These are phyloP conservation scores for Nematostella vectensis DNA, from an alignment of 92 coral and sea anemone genomes.

Conservation along the genomic window DNA sequence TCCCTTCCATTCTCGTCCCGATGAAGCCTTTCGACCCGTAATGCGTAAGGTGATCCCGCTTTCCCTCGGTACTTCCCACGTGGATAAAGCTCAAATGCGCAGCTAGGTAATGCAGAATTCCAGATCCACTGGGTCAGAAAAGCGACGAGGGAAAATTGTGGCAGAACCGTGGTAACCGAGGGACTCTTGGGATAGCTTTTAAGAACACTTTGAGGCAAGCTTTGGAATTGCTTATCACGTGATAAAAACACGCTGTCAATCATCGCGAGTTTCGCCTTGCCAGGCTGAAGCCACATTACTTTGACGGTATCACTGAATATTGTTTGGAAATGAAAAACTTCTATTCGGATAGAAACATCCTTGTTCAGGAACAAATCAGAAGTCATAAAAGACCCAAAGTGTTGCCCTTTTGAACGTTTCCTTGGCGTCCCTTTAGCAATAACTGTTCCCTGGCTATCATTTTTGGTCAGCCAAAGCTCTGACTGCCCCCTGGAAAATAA, in stretches of 20 bases:
- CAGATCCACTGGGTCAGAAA: constrained; percentile 48
- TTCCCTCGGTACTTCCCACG: neutral
- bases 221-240: constrained; percentile 1
- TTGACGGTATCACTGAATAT: constrained; percentile 37
- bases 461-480: constrained; percentile 61
- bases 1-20: constrained; percentile 9
- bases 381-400: constrained; percentile 22
- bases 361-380: constrained; percentile 32
- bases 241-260: constrained; percentile 37
- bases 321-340: constrained; percentile 55
- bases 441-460: constrained; percentile 12
- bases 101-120: constrained; percentile 32
- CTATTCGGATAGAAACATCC: constrained; percentile 31
- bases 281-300: constrained; percentile 64
- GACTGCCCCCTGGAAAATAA: constrained; percentile 57
- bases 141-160: constrained; percentile 40
- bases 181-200: neutral
- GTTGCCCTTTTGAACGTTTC: neutral
- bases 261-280: constrained; percentile 25
- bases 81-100: constrained; percentile 4
- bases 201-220: neutral
- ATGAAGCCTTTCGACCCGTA: neutral
- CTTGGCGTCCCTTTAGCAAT: neutral
- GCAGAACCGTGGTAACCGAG: neutral
- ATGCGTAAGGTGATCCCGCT: too few species aligned